Conservation (phyloP, 2,888 invertebrate genomes). For the Vandiemenella viatica region DNA sequence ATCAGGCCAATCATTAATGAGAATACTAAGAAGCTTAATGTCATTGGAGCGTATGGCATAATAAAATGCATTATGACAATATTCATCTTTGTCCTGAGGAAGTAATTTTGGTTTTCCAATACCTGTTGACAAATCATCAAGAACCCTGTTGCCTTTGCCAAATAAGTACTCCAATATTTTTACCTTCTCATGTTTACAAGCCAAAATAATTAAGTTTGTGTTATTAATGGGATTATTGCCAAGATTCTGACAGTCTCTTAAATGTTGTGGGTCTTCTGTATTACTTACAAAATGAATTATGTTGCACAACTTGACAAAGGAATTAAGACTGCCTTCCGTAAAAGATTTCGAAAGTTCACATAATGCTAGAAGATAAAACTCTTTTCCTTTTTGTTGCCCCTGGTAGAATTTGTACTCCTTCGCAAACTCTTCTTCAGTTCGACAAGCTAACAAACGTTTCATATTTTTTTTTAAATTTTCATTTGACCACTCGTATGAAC, state of each 20-base stretch:
- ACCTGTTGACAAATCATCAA: neutral
- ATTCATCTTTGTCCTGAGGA: conserved; percentile 8
- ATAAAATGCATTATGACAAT: conserved; percentile 18
- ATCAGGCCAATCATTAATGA: conserved; percentile 16
- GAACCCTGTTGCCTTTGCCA: neutral
- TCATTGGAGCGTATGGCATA: conserved; percentile 19
- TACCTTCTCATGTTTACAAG: conserved; percentile 10
- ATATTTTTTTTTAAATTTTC: too few relatives aligned
- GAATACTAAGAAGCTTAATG: conserved; percentile 13
- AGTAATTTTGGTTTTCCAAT: neutral
- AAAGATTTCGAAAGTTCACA: neutral
- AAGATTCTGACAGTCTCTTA: conserved; percentile 7
- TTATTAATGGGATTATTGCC: conserved; percentile 7
- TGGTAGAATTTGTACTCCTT: too few relatives aligned
- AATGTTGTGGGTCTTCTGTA: neutral
- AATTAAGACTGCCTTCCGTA: conserved; percentile 3
- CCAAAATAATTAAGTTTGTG: conserved; percentile 13
- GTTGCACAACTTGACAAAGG: conserved; percentile 1
- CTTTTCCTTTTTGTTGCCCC: too few relatives aligned
- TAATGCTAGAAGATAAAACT: neutral
- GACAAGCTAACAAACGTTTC: too few relatives aligned
- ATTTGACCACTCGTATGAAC: too few relatives aligned
- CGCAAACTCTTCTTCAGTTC: too few relatives aligned
- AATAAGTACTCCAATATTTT: conserved; percentile 11
- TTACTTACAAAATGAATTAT: neutral